These are phyloP conservation scores for Crocallis elinguaria DNA, from an alignment of 2,888 invertebrate genomes.

Conservation along the genomic window DNA sequence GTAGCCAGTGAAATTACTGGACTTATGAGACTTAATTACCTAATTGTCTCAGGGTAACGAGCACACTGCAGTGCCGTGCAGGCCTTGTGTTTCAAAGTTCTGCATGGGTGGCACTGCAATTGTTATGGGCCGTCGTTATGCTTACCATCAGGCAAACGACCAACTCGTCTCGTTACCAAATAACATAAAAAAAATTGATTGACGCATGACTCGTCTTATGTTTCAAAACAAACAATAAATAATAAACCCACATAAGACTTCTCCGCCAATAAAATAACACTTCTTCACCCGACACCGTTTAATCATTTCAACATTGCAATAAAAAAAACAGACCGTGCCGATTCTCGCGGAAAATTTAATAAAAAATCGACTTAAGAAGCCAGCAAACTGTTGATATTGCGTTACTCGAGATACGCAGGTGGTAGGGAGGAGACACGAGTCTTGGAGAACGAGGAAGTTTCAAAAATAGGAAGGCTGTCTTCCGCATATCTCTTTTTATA, in stretches of 20 bases:
- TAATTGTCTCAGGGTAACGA: too few relatives aligned
- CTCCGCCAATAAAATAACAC: conserved; percentile 18
- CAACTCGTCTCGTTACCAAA: too few relatives aligned
- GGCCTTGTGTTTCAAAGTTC: too few relatives aligned
- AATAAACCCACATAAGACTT: conserved; percentile 19
- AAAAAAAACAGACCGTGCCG: conserved; percentile 40
- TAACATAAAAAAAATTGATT: background rate
- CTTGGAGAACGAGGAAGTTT: background rate
- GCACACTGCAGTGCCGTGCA: too few relatives aligned
- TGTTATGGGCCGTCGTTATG: too few relatives aligned
- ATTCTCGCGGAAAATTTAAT: conserved; percentile 51
- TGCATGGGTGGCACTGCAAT: too few relatives aligned
- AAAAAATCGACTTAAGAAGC: conserved; percentile 51
- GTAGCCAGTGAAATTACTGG: too few relatives aligned
- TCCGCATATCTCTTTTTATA: too few relatives aligned
- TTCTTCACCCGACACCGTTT: conserved; percentile 35
- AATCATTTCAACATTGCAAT: conserved; percentile 38
- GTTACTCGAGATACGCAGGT: conserved; percentile 38
- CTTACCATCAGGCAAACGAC: too few relatives aligned
- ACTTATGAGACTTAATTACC: too few relatives aligned
- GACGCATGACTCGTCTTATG: conserved; percentile 5
- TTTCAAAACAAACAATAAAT: conserved; percentile 21
- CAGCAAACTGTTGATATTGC: conserved; percentile 42
- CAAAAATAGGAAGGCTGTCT: too few relatives aligned
- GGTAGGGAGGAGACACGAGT: conserved; percentile 18